Conservation (phyloP, 2,113 vertebrate genomes). For the Megaleporinus macrocephalus region DNA sequence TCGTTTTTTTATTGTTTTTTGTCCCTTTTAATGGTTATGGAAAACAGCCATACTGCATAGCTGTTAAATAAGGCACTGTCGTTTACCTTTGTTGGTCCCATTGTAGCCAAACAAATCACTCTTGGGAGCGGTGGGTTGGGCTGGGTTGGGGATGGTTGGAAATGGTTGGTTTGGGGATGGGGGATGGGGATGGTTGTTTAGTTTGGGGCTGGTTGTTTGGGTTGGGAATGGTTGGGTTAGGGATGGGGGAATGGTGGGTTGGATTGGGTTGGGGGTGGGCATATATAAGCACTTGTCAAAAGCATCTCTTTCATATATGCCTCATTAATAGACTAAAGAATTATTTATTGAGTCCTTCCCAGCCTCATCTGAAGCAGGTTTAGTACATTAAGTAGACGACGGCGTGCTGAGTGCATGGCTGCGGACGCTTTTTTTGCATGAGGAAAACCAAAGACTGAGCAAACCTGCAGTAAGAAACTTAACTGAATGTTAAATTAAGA, state of each 20-base stretch:
- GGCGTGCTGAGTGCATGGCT: neutral
- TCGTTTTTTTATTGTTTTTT: constrained; percentile 55
- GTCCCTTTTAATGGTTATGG: constrained; percentile 38
- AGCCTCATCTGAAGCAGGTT: neutral
- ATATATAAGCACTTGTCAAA: too few species aligned
- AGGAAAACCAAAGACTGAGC: neutral
- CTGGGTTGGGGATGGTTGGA: neutral
- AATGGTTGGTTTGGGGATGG: too few species aligned
- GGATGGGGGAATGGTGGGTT: too few species aligned
- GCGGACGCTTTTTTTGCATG: neutral
- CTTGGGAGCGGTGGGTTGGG: too few species aligned
- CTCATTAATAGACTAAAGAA: too few species aligned
- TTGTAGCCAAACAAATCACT: constrained; percentile 50
- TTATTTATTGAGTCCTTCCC: neutral
- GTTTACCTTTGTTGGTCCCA: constrained; percentile 50
- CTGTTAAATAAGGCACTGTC: constrained; percentile 7
- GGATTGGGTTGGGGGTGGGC: too few species aligned
- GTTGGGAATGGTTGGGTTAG: too few species aligned
- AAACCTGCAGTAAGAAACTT: neutral
- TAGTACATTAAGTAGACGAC: too few species aligned
- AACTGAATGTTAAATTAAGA: neutral
- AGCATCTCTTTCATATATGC: too few species aligned
- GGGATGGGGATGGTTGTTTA: too few species aligned
- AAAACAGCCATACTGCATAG: constrained; percentile 71
- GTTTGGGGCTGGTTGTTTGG: too few species aligned